Conservation (phyloP, 2,888 invertebrate genomes). For the Nomada ferruginata region DNA sequence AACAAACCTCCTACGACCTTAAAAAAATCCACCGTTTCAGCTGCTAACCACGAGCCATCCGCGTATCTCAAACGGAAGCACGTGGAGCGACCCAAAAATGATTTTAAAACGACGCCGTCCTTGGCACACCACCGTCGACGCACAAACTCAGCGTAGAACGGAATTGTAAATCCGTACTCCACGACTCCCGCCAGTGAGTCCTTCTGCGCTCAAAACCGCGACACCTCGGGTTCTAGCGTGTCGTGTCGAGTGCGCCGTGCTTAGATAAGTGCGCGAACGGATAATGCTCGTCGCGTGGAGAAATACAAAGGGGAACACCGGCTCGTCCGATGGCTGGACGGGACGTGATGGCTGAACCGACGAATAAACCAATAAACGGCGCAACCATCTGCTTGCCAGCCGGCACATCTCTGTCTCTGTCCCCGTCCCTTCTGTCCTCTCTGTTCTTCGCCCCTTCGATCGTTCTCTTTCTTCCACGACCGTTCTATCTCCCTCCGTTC, state of each 20-base stretch:
- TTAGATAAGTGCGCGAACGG: slow-evolving; percentile 27
- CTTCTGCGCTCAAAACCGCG: neutral
- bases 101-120: neutral
- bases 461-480: slow-evolving; percentile 61
- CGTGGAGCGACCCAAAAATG: neutral
- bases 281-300: slow-evolving; percentile 2
- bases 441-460: slow-evolving; percentile 65
- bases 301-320: slow-evolving; percentile 69
- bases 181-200: neutral
- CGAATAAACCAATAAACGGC: slow-evolving; percentile 84
- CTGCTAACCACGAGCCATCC: neutral
- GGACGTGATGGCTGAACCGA: slow-evolving; percentile 78
- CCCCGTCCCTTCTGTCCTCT: slow-evolving; percentile 49
- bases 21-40: too few species aligned
- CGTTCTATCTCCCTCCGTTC: slow-evolving; percentile 53
- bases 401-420: slow-evolving; percentile 76
- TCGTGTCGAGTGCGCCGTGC: neutral
- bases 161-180: neutral
- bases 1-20: too few species aligned
- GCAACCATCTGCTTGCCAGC: slow-evolving; percentile 84
- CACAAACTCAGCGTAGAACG: neutral
- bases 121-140: neutral
- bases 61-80: neutral
- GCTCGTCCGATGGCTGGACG: slow-evolving; percentile 70
- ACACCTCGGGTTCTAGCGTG: too few species aligned